Base-by-base conservation (phyloP, 2,797 vertebrate species). In the Carduelis carduelis region DNA sequence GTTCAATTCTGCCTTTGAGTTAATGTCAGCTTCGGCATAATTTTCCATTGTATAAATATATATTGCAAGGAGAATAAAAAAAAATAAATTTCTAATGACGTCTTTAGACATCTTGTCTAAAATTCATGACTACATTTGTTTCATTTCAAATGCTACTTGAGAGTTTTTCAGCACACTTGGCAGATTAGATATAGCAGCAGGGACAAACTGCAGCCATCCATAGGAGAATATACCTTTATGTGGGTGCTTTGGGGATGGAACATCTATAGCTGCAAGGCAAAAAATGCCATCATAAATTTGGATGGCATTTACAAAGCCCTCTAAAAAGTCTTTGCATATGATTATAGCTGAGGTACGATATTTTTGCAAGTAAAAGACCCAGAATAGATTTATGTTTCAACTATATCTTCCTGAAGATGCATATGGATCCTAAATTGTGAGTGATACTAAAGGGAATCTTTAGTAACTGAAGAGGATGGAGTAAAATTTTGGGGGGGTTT, bases 281-380 rank as follows among this genome's bases (percentile, higher is more conserved):
- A 97, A 96, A 96, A 94, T 94, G 92, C 96, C 95, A 96, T 93
- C 95, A 93, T 97, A 97, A 96, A 97, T 97, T 95, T 95, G 96
- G 96, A 97, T 94, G 92, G 92, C 96, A 96, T 96, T 97, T 96
- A 95, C 90, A 96, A 97, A 97, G 94, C 83, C 91, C 93, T 97
- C 91, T 95, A 94, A 96, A 97, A 97, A 97, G 94, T 95, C 95
- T 97, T 94, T 97, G 95, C 96, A 96, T 97, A 95, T 96, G 91
- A 97, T 96, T 97, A 94, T 85, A 95, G 93, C 89, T 94, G 89
- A 96, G 93, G 90, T 93, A 97, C 89, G 93, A 92, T 97, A 96
- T 96, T 96, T 97, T 96, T 96, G 92, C 89, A 96, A 97, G 95
- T 88, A 95, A 95, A 93, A 93, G 92, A 96, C 95, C 94, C 89